These are phyloP conservation scores for Mustela nigripes DNA, from an alignment of 2,113 vertebrate species.

Conservation along the genomic window DNA sequence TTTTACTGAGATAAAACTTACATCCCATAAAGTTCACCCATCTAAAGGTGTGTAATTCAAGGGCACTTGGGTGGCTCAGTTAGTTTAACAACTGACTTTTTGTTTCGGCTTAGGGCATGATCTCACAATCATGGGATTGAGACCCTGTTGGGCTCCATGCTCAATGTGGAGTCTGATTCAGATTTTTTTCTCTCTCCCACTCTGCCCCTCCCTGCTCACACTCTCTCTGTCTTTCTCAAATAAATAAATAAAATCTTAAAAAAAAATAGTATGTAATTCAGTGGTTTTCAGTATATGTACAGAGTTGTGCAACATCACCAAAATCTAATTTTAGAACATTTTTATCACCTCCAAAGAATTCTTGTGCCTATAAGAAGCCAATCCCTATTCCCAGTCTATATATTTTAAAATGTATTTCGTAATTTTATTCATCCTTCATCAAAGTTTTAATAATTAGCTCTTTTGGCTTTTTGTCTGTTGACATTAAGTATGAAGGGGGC, in stretches of 20 bases:
- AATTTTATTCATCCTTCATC: background rate
- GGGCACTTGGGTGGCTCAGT: background rate
- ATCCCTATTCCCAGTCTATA: background rate
- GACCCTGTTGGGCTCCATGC: background rate
- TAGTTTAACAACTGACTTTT: background rate
- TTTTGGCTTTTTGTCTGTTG: background rate
- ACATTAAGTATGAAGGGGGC: background rate
- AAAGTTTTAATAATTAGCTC: background rate
- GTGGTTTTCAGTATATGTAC: background rate
- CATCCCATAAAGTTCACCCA: background rate
- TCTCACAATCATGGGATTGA: background rate
- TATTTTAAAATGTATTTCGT: slow-evolving; percentile 20
- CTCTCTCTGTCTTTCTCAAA: background rate
- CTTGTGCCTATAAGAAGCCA: background rate
- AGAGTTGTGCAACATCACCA: background rate
- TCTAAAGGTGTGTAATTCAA: background rate
- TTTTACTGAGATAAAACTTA: background rate
- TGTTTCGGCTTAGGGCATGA: background rate
- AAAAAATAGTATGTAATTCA: background rate
- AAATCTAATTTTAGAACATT: background rate
- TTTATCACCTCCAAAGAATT: background rate
- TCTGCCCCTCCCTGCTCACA: background rate
- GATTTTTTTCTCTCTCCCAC: background rate
- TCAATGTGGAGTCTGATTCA: background rate
- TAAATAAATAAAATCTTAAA: background rate